Evolutionary conservation across 1,140 invertebrate genomes (phyloP), one percentile per base, ranked within the genome.

Genomic region (Drosophila erecta): DNA sequence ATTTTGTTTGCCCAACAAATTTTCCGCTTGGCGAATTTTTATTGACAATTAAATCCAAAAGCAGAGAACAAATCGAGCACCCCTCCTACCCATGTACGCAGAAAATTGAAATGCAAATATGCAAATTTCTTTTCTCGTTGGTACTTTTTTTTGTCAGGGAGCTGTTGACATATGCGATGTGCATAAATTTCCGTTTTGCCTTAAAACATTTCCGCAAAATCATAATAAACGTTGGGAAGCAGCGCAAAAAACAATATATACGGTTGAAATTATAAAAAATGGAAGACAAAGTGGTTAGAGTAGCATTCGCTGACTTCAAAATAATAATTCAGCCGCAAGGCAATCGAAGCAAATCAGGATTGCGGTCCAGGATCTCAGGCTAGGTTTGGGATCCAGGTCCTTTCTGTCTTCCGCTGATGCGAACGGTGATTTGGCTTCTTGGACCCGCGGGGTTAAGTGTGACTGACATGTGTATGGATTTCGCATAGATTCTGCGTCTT

Each of bases 1-100:
- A 78, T 76, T 75, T 80, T 91, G 90, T 91, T 91, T 91, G 90
- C 78, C 81, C 76, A 91, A 91, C 85, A 91, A 91, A 91, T 91
- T 91, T 91, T 90, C 90, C 90, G 90, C 90, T 73, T 83, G 71
- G 90, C 89, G 79, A 80, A 91, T 86, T 91, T 91, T 91, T 91
- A 91, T 91, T 91, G 90, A 86, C 90, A 89, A 91, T 91, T 90
- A 91, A 90, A 85, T 90, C 71, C 59, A 41, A 77, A 61, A 76
- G 62, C 51, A 69, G 46, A 76, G 77, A 71, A 76, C 54, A 62
- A 57, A 61, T 40, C 57, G 51, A 56, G 58, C 60, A 71, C 59
- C 60, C 58, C 55, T 30, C 58, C 55, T 30, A 54, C 41, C 62
- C 70, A 55, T 40, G 69, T 20, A 57, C 43, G 55, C 75, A 72